phyloP scores from a whole-genome alignment of 2,888 invertebrate genomes.

The Drosophila meridiana region DNA sequence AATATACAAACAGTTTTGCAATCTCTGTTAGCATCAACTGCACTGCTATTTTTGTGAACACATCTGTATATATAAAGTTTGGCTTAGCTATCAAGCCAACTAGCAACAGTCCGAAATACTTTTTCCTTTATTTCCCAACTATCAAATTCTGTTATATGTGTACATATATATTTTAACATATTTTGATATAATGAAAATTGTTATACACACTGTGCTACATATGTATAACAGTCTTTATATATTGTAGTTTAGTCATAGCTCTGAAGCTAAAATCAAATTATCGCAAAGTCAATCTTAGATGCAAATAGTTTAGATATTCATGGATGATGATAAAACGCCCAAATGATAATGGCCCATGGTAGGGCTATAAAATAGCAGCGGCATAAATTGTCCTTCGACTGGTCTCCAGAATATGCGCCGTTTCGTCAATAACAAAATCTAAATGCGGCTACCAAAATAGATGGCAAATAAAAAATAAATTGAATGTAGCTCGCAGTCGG shows the following conservation, averaged over 20 bases:
- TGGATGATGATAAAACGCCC: conserved; percentile 9
- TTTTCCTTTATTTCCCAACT: neutral
- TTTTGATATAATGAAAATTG: neutral
- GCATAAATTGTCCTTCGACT: conserved; percentile 54
- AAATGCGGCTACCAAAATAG: conserved; percentile 61
- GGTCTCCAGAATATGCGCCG: conserved; percentile 33
- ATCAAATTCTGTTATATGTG: neutral
- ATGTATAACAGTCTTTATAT: neutral
- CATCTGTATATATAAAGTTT: too few relatives aligned
- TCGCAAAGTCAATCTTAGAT: neutral
- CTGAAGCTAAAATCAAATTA: neutral
- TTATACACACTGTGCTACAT: neutral
- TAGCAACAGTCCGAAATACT: neutral
- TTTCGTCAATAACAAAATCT: conserved; percentile 31
- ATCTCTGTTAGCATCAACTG: too few relatives aligned
- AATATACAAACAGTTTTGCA: too few relatives aligned
- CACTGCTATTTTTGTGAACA: too few relatives aligned
- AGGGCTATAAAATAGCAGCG: conserved; percentile 31
- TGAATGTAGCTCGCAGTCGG: conserved; percentile 49
- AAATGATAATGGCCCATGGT: conserved; percentile 27
- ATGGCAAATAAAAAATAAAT: conserved; percentile 64
- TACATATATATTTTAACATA: neutral
- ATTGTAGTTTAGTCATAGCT: too few relatives aligned
- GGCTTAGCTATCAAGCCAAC: too few relatives aligned
- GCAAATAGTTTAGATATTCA: neutral